These are phyloP conservation scores for Riparia riparia DNA, from an alignment of 2,113 vertebrate species.

Conservation along the genomic window DNA sequence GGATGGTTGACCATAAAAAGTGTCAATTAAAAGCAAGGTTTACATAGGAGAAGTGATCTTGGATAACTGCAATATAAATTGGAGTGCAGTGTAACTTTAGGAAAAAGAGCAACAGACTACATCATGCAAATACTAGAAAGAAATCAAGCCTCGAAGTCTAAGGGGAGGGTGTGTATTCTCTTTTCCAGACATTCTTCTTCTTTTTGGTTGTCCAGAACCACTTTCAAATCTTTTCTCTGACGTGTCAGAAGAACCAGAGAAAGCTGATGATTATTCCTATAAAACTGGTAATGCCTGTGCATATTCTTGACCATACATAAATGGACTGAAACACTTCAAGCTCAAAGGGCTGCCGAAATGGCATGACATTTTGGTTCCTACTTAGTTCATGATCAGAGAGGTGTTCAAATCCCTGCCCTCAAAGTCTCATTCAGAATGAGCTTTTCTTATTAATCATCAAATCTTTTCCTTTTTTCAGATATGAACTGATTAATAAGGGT, in stretches of 20 bases:
- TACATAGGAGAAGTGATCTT: background rate
- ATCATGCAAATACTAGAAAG: background rate
- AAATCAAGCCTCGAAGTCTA: background rate
- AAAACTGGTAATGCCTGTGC: background rate
- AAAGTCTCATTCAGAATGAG: conserved; percentile 19
- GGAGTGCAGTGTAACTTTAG: background rate
- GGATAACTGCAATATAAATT: background rate
- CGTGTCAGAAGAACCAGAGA: background rate
- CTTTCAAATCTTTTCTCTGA: background rate
- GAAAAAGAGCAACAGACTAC: background rate
- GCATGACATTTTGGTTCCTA: background rate
- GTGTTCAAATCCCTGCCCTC: background rate
- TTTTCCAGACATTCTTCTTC: background rate
- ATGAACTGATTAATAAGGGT: conserved; percentile 42
- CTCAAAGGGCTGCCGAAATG: background rate
- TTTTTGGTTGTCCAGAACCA: background rate
- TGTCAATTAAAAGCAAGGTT: background rate
- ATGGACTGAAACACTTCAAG: background rate
- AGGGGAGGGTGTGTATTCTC: background rate
- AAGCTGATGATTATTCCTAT: background rate
- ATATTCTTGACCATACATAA: background rate
- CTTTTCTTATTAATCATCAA: conserved; percentile 21
- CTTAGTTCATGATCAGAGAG: background rate
- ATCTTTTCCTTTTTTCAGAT: conserved; percentile 35
- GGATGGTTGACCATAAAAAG: background rate